Percentiles rank a stretch among this genome's conserved stretches.
Evolutionary conservation across 2,113 vertebrate species (phyloP).

Genomic region (Eira barbara): DNA sequence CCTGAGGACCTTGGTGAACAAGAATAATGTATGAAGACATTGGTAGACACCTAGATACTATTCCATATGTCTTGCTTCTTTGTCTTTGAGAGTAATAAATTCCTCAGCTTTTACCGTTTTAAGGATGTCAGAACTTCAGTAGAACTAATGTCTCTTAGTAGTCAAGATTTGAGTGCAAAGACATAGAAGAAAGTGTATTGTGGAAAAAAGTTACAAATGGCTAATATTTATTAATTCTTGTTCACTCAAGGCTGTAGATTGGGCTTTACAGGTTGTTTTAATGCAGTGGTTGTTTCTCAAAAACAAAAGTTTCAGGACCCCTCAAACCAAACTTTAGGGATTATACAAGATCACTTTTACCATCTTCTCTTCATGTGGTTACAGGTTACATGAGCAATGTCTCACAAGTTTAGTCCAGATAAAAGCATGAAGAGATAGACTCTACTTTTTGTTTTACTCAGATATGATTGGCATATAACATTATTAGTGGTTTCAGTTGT

Average conservation of each 20-base stretch:
- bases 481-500: background rate
- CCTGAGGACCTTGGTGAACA: background rate
- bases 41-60: background rate
- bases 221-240: background rate
- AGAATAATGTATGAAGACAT: background rate
- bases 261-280: background rate
- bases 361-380: background rate
- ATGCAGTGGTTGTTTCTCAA: background rate
- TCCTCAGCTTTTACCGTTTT: background rate
- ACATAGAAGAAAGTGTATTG: background rate
- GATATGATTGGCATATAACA: background rate
- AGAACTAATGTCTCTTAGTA: background rate
- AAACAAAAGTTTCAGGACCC: background rate
- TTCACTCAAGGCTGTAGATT: background rate
- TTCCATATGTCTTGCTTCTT: background rate
- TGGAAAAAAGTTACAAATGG: background rate
- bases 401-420: background rate
- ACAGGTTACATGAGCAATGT: background rate
- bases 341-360: background rate
- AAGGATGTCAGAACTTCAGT: too few species aligned
- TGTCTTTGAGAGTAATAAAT: background rate
- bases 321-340: background rate
- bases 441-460: background rate
- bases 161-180: background rate
- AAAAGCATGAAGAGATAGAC: background rate